These are phyloP conservation scores for Anguilla pacifica DNA, from an alignment of 2,797 vertebrate species.

Conservation along the genomic window DNA sequence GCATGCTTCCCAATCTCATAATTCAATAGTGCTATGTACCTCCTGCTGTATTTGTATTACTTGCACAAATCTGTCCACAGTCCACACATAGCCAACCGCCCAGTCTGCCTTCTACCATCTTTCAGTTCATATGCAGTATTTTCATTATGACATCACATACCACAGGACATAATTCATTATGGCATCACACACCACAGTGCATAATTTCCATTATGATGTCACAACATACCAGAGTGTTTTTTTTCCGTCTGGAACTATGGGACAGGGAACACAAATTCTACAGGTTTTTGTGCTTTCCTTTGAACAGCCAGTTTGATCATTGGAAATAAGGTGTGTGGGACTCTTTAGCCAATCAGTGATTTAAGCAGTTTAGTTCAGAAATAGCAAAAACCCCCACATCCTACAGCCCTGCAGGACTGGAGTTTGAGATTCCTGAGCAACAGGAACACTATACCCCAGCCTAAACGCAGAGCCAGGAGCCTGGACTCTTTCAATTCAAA, in stretches of 20 bases:
- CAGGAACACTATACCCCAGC: background rate
- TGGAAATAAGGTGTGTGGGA: too few relatives aligned
- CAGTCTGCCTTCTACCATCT: background rate
- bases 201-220: background rate
- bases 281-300: background rate
- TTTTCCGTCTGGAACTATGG: background rate
- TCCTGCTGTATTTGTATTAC: background rate
- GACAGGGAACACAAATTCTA: background rate
- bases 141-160: background rate
- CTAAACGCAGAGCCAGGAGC: background rate
- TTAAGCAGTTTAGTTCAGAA: background rate
- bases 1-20: background rate
- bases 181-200: background rate
- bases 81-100: background rate
- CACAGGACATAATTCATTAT: background rate
- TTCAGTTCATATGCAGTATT: background rate
- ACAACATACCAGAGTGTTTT: too few relatives aligned
- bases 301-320: background rate
- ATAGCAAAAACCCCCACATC: background rate
- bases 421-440: background rate
- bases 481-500: background rate
- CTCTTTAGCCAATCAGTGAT: background rate
- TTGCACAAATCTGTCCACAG: background rate
- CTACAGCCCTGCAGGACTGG: background rate
- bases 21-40: background rate